phyloP scores from a whole-genome alignment of 2,888 invertebrate genomes.

The Heliconius ethilla region DNA sequence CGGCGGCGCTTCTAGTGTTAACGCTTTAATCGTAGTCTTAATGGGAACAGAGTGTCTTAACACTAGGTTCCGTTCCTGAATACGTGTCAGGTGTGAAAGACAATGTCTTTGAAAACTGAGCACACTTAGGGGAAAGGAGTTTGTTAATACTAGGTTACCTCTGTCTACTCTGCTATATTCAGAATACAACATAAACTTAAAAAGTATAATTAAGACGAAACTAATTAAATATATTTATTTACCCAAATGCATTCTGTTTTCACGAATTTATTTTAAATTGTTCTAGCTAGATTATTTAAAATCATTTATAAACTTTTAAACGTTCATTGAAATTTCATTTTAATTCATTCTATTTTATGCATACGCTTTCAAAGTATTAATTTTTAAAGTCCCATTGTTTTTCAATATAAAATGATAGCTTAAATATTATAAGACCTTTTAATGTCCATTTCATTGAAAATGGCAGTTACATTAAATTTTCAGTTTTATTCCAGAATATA shows the following conservation, averaged over 20 bases:
- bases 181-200: too few species aligned
- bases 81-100: neutral
- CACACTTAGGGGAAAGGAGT: neutral
- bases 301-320: neutral
- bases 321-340: neutral
- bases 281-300: neutral
- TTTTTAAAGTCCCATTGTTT: conserved; percentile 14
- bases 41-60: too few species aligned
- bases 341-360: conserved; percentile 1
- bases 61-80: too few species aligned
- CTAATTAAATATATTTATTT: too few species aligned
- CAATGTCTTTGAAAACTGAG: neutral
- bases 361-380: conserved; percentile 13
- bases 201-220: neutral
- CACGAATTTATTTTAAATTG: neutral
- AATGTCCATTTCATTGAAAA: conserved; percentile 9
- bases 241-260: neutral
- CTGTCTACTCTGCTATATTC: neutral
- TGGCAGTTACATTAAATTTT: conserved; percentile 9
- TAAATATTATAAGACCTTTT: conserved; percentile 13
- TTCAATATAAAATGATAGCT: conserved; percentile 8
- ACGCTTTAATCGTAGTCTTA: too few species aligned
- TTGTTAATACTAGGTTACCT: neutral
- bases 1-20: too few species aligned
- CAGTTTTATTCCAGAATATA: neutral